Conservation (phyloP, 64 coral and sea anemone genomes). For the Montipora foliosa region DNA sequence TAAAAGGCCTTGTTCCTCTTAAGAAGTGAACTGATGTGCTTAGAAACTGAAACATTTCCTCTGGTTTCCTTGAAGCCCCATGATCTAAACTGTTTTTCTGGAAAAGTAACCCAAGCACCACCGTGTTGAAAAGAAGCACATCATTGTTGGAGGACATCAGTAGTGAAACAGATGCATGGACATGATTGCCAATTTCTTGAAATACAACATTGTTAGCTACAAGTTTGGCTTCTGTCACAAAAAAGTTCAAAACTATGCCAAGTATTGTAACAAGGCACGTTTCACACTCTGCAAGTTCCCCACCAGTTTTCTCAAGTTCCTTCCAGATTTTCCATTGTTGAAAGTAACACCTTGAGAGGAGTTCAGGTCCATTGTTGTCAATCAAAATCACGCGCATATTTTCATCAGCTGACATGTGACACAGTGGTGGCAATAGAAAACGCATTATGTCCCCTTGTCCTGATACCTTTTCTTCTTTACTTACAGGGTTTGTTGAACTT, state of each 20-base stretch:
- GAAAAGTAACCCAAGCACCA: constrained; percentile 84
- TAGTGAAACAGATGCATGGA: constrained; percentile 5
- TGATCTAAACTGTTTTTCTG: constrained; percentile 5
- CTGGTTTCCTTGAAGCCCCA: background rate
- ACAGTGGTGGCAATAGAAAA: constrained; percentile 84
- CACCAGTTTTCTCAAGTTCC: background rate
- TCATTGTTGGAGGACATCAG: constrained; percentile 3
- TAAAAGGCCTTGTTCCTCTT: constrained; percentile 12
- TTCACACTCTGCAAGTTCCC: constrained; percentile 7
- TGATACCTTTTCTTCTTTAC: background rate
- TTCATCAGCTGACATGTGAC: constrained; percentile 93
- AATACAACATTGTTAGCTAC: constrained; percentile 32
- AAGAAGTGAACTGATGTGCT: constrained; percentile 44
- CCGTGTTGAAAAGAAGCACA: constrained; percentile 65
- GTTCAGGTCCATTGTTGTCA: constrained; percentile 51
- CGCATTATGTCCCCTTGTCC: constrained; percentile 48
- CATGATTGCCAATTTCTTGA: constrained; percentile 24
- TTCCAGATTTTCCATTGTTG: constrained; percentile 64
- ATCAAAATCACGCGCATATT: constrained; percentile 81
- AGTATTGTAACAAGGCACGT: constrained; percentile 68
- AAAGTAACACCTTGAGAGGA: constrained; percentile 66
- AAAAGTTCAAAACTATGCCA: constrained; percentile 87
- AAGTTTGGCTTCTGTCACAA: constrained; percentile 83
- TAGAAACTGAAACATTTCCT: constrained; percentile 37
- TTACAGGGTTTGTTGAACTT: background rate